Conservation (phyloP, 2,113 vertebrate genomes). For the Strigops habroptila region DNA sequence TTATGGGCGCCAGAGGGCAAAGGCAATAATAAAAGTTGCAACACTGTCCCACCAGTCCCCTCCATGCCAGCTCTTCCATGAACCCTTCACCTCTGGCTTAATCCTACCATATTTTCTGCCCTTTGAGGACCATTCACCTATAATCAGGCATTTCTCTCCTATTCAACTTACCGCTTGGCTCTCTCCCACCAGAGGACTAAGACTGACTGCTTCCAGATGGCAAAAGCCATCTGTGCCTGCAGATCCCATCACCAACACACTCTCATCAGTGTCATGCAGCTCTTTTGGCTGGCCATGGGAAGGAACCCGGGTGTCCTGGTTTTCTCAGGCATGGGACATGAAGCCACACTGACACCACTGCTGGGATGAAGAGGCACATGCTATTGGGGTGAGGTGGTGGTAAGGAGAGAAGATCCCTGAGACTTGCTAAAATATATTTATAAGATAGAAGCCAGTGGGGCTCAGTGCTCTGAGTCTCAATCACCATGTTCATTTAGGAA, state of each 20-base stretch:
- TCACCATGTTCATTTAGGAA: not conserved
- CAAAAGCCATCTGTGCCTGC: not conserved
- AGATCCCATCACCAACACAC: not conserved
- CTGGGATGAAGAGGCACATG: not conserved
- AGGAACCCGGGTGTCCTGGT: not conserved
- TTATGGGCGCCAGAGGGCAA: not conserved
- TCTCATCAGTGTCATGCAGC: not conserved
- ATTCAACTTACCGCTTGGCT: not conserved
- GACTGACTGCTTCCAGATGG: not conserved
- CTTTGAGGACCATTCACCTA: not conserved
- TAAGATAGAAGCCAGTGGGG: not conserved
- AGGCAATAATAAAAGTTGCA: conserved; percentile 22
- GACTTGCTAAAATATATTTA: not conserved
- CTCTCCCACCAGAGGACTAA: not conserved
- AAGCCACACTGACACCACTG: not conserved
- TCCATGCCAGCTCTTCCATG: not conserved
- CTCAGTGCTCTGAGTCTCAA: not conserved
- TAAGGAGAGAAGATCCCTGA: not conserved
- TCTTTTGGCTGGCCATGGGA: not conserved
- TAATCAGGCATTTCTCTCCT: not conserved
- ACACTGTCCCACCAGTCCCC: not conserved
- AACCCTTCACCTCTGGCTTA: not conserved
- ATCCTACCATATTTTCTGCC: not conserved
- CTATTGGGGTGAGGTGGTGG: not conserved
- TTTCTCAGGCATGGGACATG: not conserved